Conservation (phyloP, 2,888 invertebrate genomes). For the Digitonthophagus gazella region DNA sequence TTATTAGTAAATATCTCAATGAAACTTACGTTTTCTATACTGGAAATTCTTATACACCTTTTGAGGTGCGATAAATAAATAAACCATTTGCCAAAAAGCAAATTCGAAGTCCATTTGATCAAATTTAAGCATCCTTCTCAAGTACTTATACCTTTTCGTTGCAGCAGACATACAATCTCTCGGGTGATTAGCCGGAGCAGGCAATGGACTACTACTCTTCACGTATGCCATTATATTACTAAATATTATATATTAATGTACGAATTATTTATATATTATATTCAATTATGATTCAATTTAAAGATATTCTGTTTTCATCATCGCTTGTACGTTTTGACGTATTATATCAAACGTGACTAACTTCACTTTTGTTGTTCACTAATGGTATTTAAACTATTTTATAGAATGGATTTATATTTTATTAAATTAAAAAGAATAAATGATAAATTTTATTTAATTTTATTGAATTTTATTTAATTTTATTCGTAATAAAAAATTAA, state of each 20-base stretch:
- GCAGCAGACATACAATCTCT: slow-evolving; percentile 78
- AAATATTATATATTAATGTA: not conserved
- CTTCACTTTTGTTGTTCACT: slow-evolving; percentile 10
- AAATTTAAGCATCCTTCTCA: slow-evolving; percentile 81
- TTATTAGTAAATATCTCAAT: not conserved
- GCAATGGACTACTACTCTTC: slow-evolving; percentile 64
- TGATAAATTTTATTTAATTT: not conserved
- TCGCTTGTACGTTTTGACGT: slow-evolving; percentile 6
- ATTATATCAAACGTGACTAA: not conserved
- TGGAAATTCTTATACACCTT: slow-evolving; percentile 97
- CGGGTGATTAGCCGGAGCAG: slow-evolving; percentile 67
- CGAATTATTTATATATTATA: not conserved
- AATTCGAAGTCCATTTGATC: slow-evolving; percentile 99
- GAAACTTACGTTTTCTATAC: slow-evolving; percentile 88
- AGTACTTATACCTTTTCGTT: slow-evolving; percentile 84
- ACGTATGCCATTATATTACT: slow-evolving; percentile 49
- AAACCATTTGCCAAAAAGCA: slow-evolving; percentile 99
- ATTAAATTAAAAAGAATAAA: not conserved
- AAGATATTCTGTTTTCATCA: slow-evolving; percentile 4
- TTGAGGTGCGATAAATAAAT: slow-evolving; percentile 90
- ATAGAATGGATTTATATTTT: not conserved
- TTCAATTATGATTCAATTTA: not conserved
- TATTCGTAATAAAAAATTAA: not conserved
- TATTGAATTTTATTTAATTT: slow-evolving; percentile 4
- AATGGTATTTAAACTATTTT: not conserved